Evolutionary conservation across 2,888 invertebrate species (phyloP), one percentile per base, ranked within the genome.

Genomic region (Sclerodermus sp.): DNA sequence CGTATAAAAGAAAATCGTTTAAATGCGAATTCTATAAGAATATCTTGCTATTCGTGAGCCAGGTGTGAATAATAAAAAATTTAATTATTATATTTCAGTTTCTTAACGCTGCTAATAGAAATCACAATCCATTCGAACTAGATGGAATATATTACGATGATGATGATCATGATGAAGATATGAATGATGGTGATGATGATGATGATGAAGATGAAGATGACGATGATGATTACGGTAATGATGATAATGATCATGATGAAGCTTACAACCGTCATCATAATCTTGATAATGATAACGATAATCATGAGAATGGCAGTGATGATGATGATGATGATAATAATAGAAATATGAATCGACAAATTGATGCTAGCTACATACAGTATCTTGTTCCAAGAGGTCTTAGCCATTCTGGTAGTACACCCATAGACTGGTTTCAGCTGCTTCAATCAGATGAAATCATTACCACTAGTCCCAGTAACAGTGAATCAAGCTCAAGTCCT

Each of bases 11-110:
- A n/a, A n/a, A n/a, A n/a, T n/a, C n/a, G n/a, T n/a, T n/a, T n/a
- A n/a, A n/a, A n/a, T n/a, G 53, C 81, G 81, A 80, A 77, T 81
- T 46, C 71, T 84, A 45, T 78, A 82, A 74, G 77, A 81, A 55
- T 80, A 81, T 56, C 72, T 82, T 42, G 67, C n/a, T n/a, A n/a
- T 79, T 30, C 68, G 79, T 45, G 74, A 76, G 12, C 75, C 79
- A 15, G 66, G 80, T 55, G 55, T 74, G 41, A 58, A 67, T 46
- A 63, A 74, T 57, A 29, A 47, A 51, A 49, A 36, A 2, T 6
- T 13, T 6, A 23, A 13, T 41, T 16, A n/a, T 4, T n/a, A 23
- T 9, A 42, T 47, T 42, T 29, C 2, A 30, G 10, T 30, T 9
- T 10, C 10, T 30, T 30, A 9, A 30, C 10, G 6, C 6, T 30